phyloP scores from a whole-genome alignment of 53 echinoderm and acorn worm species.

The Actinopyga echinites region DNA sequence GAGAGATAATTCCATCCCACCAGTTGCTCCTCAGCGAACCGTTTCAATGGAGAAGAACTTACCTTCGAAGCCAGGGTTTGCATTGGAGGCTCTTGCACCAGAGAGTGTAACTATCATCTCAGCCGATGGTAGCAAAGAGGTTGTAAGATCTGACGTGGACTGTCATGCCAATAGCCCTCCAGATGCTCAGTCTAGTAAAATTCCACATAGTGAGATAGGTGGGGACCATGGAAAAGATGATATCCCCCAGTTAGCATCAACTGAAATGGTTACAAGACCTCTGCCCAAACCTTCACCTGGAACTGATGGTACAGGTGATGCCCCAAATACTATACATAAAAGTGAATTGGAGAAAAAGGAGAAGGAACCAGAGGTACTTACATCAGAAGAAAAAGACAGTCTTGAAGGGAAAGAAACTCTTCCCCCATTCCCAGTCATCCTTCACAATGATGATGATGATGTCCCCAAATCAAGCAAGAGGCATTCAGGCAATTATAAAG shows the following conservation, averaged over 20 bases:
- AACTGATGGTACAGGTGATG: neutral
- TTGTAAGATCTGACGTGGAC: neutral
- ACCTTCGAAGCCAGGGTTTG: constrained; percentile 11
- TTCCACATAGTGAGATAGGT: no score
- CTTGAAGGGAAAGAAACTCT: constrained; percentile 35
- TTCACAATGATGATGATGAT: constrained; percentile 55
- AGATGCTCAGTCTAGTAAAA: no score
- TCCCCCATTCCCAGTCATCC: constrained; percentile 72
- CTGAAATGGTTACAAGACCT: neutral
- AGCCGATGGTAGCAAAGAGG: constrained; percentile 35
- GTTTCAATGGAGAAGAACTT: constrained; percentile 1
- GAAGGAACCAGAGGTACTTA: no score
- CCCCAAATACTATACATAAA: no score
- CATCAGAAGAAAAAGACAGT: neutral
- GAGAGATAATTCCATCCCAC: neutral
- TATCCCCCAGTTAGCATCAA: no score
- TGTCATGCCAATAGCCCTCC: neutral
- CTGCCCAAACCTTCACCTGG: neutral
- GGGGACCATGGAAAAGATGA: no score
- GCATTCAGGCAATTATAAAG: constrained; percentile 83
- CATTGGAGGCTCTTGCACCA: constrained; percentile 7
- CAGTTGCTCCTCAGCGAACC: constrained; percentile 15
- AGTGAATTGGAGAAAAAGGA: no score
- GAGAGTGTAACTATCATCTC: constrained; percentile 26
- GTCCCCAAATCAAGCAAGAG: constrained; percentile 58